Conservation (phyloP, 2,797 vertebrate species). For the Cirrhinus molitorella region DNA sequence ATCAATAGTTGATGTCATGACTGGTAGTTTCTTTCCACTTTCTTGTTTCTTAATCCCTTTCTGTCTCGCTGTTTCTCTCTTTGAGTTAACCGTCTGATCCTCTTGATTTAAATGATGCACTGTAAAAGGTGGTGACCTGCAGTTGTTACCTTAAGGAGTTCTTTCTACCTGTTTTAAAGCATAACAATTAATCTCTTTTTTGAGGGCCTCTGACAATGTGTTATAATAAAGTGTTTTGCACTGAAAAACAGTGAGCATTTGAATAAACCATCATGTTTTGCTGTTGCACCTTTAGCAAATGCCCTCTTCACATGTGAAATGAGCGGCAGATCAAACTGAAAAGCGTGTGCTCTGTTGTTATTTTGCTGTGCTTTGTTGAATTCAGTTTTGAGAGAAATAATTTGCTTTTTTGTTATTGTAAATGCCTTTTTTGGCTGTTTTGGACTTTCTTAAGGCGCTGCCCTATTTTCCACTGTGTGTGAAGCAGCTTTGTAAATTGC, state of each 20-base stretch:
- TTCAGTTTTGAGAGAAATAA: conserved; percentile 7
- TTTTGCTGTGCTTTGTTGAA: background rate
- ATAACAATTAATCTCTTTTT: background rate
- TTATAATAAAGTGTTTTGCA: too few species aligned
- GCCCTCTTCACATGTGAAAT: background rate
- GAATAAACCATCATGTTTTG: background rate
- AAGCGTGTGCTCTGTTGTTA: background rate
- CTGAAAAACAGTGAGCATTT: background rate
- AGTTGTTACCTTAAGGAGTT: too few species aligned
- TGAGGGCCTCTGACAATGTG: background rate
- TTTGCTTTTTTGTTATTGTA: background rate
- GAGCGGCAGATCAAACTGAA: background rate
- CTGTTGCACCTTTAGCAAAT: background rate
- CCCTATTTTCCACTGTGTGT: conserved; percentile 16
- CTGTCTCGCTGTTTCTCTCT: background rate
- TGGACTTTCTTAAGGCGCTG: conserved; percentile 20
- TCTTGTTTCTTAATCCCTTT: background rate
- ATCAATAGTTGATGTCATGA: conserved; percentile 1
- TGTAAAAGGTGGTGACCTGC: background rate
- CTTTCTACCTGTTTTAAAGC: background rate
- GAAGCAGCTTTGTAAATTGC: conserved; percentile 23
- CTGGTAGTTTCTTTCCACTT: background rate
- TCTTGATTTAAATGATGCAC: background rate
- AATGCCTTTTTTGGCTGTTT: background rate
- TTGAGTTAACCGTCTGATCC: conserved; percentile 12